Base-by-base conservation (phyloP, 2,888 invertebrate genomes). In the Drosophila hamatofila region DNA sequence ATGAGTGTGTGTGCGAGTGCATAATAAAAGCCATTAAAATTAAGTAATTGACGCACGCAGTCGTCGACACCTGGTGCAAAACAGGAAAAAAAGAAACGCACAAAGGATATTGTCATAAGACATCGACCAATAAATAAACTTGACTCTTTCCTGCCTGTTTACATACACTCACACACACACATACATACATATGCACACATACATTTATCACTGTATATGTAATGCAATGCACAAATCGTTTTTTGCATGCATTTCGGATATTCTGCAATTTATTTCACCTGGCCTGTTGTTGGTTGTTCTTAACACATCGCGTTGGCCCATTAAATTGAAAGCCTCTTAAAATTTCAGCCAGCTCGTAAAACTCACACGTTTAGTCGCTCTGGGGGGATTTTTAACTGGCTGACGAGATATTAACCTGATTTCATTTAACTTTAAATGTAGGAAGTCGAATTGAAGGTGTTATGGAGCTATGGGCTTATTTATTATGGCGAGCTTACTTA, bases 11-110 rank as follows among this genome's bases (percentile, higher is more conserved):
- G 58, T 58, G 63, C 52, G 78, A 60, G 62, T 72, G 79, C 73
- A 80, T 66, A 75, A 79, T 79, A 80, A 83, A 83, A 61, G 73
- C 74, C 83, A 80, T 80, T 80, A 80, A 80, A 80, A 80, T 86
- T 86, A 82, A 80, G 80, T 83, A 80, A 80, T 83, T 83, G 78
- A 80, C 74, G 78, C 77, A 64, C 39, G 64, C 44, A 30, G 52
- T 39, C 68, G 67, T 55, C 79, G 79, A 75, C 79, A 79, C 56
- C 59, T 46, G 66, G 62, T 42, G 11, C 49, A 37, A 58, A 74
- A 69, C 64, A 64, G 73, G 63, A 48, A 27, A n/a, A 33, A 21
- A 39, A 59, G 48, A 52, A 39, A 54, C 33, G 41, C 52, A 58
- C 60, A 74, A 70, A 46, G 71, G 62, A 70, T 58, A 69, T 69